A percentile compares a stretch with the other conserved stretches of the same genome.
These are phyloP conservation scores for Torymus aiolomorphi DNA, from an alignment of 2,888 invertebrate species.

Conservation along the genomic window DNA sequence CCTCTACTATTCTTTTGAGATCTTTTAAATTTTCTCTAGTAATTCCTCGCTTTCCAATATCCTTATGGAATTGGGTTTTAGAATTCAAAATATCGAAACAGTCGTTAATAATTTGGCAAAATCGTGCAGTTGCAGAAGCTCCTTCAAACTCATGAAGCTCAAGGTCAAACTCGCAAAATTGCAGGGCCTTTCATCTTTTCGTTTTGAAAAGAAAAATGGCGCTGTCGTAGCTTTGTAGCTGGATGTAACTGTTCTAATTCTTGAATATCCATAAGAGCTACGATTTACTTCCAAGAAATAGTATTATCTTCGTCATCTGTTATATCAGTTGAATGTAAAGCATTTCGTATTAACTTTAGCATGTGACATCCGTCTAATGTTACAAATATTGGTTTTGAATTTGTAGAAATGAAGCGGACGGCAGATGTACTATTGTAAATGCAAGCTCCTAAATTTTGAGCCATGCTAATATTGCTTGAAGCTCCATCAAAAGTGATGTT, in stretches of 20 bases:
- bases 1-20: slow-evolving; percentile 29
- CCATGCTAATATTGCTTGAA: slow-evolving; percentile 44
- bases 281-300: slow-evolving; percentile 57
- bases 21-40: slow-evolving; percentile 31
- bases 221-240: slow-evolving; percentile 58
- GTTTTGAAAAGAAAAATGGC: slow-evolving; percentile 55
- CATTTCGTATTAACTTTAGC: slow-evolving; percentile 51
- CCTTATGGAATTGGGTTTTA: slow-evolving; percentile 46
- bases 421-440: slow-evolving; percentile 14
- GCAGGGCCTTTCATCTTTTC: slow-evolving; percentile 60
- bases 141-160: slow-evolving; percentile 27
- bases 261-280: slow-evolving; percentile 58
- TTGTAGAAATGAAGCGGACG: slow-evolving; percentile 14
- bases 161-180: slow-evolving; percentile 49
- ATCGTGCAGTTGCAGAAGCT: slow-evolving; percentile 55
- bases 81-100: slow-evolving; percentile 64
- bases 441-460: slow-evolving; percentile 45
- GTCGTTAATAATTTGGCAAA: slow-evolving; percentile 59
- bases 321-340: slow-evolving; percentile 25
- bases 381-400: slow-evolving; percentile 37
- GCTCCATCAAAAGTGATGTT: slow-evolving; percentile 56
- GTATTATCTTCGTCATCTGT: not conserved
- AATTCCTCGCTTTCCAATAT: slow-evolving; percentile 28
- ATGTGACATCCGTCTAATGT: slow-evolving; percentile 54
- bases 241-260: slow-evolving; percentile 57